phyloP scores from a whole-genome alignment of 2,888 invertebrate species.

The Xylota sylvarum region DNA sequence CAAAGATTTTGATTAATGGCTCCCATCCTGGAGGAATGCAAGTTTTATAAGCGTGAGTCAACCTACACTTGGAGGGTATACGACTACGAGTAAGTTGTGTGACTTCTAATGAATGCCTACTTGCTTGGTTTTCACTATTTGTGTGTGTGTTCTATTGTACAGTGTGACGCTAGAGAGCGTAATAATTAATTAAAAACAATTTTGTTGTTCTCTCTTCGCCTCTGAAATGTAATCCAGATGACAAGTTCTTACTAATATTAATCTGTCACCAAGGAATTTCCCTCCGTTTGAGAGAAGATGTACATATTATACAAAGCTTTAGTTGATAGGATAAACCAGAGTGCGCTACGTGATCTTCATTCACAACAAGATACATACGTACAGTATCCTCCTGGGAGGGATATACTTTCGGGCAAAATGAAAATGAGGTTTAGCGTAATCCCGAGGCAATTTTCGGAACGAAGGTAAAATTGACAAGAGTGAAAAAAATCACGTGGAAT shows the following conservation, averaged over 20 bases:
- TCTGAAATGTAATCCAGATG: conserved; percentile 49
- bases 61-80: conserved; percentile 12
- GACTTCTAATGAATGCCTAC: conserved; percentile 15
- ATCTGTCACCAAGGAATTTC: conserved; percentile 60
- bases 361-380: not conserved
- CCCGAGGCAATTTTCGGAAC: not conserved
- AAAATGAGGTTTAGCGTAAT: not conserved
- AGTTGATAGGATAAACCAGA: conserved; percentile 11
- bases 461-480: not conserved
- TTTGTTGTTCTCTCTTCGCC: conserved; percentile 20
- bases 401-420: not conserved
- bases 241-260: conserved; percentile 58
- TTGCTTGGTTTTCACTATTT: not conserved
- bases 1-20: conserved; percentile 58
- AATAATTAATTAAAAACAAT: conserved; percentile 68
- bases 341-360: conserved; percentile 1
- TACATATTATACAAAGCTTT: conserved; percentile 11
- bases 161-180: not conserved
- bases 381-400: not conserved
- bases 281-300: not conserved
- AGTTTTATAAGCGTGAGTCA: conserved; percentile 26
- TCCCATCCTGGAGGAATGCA: conserved; percentile 37
- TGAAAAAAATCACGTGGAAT: not conserved
- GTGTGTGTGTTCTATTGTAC: not conserved
- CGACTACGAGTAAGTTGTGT: conserved; percentile 10